Base-by-base conservation (phyloP, 2,797 vertebrate species). In the Darevskia mixta region DNA sequence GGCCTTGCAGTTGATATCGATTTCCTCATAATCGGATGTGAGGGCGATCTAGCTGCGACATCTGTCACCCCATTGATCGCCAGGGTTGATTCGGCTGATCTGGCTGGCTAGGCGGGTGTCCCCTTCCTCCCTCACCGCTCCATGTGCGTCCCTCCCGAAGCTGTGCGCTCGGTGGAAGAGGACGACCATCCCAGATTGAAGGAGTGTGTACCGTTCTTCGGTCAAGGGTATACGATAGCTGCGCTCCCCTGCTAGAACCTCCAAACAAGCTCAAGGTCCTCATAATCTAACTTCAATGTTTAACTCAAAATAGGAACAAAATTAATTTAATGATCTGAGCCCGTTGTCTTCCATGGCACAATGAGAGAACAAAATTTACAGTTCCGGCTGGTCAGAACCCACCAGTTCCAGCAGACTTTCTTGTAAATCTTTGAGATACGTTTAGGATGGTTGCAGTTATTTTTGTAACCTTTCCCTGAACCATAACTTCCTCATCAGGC, bases 401-500 rank as follows among this genome's bases (percentile, higher is more conserved):
- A 95, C 95, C 95, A 95, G 94, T 82, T 94, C 83, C 79, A 93
- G 90, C 81, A 91, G 89, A 92, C 92, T 95, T 82, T 96, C 93
- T 95, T 96, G 96, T 97, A 97, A 97, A 97, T 97, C 96, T 97
- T 96, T 93, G 78, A 95, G 95, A 96, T 96, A 95, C 95, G 89
- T 97, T 95, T 94, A 90, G 91, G 93, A 96, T 94, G 92, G 97
- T 93, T 95, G 94, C 93, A 94, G 94, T 96, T 97, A 96, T 97
- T 97, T 97, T 96, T 93, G 93, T 97, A 97, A 97, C 97, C 96
- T 96, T 96, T 94, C 91, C 95, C 93, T 97, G 97, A 97, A 97
- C 97, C 96, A 95, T 95, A 97, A 95, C 95, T 97, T 97, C 96
- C 96, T 97, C 89, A 90, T 96, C 96, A 96, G 95, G 94, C 95